Conservation (phyloP, 2,888 invertebrate genomes). For the Drepana falcataria region DNA sequence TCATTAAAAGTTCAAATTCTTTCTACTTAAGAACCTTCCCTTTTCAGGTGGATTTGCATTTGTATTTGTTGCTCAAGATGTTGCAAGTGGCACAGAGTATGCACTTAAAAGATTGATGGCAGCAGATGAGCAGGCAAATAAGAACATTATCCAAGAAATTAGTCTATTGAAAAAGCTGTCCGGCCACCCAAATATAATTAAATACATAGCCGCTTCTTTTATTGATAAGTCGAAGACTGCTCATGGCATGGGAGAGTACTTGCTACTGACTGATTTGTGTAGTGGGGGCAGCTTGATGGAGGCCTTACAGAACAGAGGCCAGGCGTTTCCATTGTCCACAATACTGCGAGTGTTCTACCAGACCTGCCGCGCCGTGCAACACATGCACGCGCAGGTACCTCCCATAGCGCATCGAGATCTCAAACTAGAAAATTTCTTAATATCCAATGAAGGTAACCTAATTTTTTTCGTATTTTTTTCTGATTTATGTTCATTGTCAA, state of each 20-base stretch:
- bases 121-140: conserved; percentile 88
- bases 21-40: conserved; percentile 20
- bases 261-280: conserved; percentile 95
- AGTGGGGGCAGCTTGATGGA: conserved; percentile 88
- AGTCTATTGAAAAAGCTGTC: conserved; percentile 91
- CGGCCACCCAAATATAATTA: conserved; percentile 94
- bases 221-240: conserved; percentile 88
- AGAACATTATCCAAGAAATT: conserved; percentile 89
- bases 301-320: conserved; percentile 78
- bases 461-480: conserved; percentile 3
- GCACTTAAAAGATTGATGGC: conserved; percentile 94
- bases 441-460: conserved; percentile 86
- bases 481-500: neutral
- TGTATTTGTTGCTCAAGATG: conserved; percentile 96
- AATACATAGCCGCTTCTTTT: conserved; percentile 90
- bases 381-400: conserved; percentile 94
- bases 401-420: conserved; percentile 97
- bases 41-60: conserved; percentile 96
- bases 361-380: conserved; percentile 92
- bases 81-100: conserved; percentile 90
- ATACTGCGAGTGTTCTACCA: conserved; percentile 94
- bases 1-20: too few species aligned
- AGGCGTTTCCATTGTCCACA: conserved; percentile 82
- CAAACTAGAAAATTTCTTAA: conserved; percentile 96
- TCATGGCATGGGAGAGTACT: conserved; percentile 92